Evolutionary conservation across 1,140 invertebrate genomes (phyloP), one percentile per base, ranked within the genome.

Genomic region (Lysiphlebus fabarum): DNA sequence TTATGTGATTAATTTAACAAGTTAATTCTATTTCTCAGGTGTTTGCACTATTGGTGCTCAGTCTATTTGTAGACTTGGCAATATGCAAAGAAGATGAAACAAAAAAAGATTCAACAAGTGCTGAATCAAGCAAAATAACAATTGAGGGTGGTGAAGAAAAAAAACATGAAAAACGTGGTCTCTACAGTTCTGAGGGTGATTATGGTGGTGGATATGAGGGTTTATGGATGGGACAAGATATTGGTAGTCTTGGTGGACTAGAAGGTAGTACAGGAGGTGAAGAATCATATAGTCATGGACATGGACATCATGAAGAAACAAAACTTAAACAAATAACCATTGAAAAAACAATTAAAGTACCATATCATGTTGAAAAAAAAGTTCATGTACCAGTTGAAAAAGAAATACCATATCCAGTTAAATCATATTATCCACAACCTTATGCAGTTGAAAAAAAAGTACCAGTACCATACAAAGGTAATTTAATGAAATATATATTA

Each of bases 361-460:
- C 86, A 1, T 84, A 86, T 67, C 85, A 85, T 40, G 84, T 88
- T 4, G 83, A 85, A 43, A 88, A 87, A 47, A 78, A 70, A 40
- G 67, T 75, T 10, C 75, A 82, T 5, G 82, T 83, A 68, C 83
- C 83, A 49, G 85, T 87, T 1, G 84, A 86, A 63, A 88, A 88
- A 68, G 84, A 83, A 63, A 80, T 89, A 5, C 86, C 83, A 10
- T 78, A 81, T 43, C 87, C 86, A 12, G 87, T 89, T 4, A 85
- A 88, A 71, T 86, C 89, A 11, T 84, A 81, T 61, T 84, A 87
- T 2, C 83, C 85, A 3, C 82, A 83, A 43, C 87, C 87, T 0
- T 89, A 89, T 72, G 87, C 87, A 49, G 87, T 90, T 4, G 86
- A 87, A 66, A 89, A 88, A 67, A 79, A 87, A 62, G 82, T 88